Percentiles rank a stretch among this genome's conserved stretches.
phyloP scores from a whole-genome alignment of 2,113 vertebrate genomes.

The Hippolais icterina region DNA sequence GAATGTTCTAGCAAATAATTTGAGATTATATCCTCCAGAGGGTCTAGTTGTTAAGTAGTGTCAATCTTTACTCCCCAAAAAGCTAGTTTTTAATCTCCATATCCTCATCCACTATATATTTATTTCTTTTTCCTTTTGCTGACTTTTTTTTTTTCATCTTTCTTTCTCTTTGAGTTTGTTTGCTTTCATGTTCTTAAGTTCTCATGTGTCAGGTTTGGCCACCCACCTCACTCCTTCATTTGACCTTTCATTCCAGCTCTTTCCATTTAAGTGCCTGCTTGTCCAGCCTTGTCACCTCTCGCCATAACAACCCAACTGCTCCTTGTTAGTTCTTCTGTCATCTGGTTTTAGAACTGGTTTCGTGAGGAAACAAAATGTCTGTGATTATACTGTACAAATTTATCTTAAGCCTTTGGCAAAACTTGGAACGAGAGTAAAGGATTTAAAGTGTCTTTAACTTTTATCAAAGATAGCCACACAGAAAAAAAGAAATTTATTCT shows the following conservation, averaged over 20 bases:
- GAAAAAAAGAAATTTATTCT: background rate
- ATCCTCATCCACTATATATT: background rate
- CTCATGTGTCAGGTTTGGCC: background rate
- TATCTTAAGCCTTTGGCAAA: background rate
- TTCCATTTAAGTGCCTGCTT: background rate
- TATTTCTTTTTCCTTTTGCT: background rate
- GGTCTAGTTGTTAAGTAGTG: background rate
- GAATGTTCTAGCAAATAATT: background rate
- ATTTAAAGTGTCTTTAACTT: background rate
- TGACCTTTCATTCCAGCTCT: background rate
- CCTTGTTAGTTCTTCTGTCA: background rate
- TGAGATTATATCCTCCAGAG: background rate
- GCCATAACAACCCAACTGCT: background rate
- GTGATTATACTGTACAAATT: background rate
- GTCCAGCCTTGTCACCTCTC: background rate
- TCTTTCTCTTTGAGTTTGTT: background rate
- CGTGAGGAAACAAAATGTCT: background rate
- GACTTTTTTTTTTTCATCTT: background rate
- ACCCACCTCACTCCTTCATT: background rate
- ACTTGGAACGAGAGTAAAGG: background rate
- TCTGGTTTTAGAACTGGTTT: background rate
- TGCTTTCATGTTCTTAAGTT: background rate
- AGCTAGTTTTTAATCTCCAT: background rate
- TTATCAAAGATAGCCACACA: background rate
- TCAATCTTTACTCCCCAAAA: background rate